Percentiles rank a stretch among this genome's conserved stretches.
phyloP scores from a whole-genome alignment of 2,888 invertebrate species.

The Microctonus brassicae region DNA sequence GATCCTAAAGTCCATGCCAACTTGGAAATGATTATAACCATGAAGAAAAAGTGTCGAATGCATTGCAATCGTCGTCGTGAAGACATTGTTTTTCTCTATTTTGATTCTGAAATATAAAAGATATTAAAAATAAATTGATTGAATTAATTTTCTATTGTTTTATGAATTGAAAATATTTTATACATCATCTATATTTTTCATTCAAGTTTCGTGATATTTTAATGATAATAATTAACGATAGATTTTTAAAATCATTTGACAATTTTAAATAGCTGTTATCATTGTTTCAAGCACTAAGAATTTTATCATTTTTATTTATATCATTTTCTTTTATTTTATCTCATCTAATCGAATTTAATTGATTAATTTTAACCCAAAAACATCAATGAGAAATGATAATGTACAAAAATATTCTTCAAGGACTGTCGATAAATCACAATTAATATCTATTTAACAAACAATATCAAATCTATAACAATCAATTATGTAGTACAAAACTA shows the following conservation, averaged over 20 bases:
- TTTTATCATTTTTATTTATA: background rate
- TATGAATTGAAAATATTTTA: too few relatives aligned
- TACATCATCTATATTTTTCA: too few relatives aligned
- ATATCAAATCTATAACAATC: too few relatives aligned
- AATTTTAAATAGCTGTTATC: background rate
- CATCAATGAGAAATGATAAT: background rate
- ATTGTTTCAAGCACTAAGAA: background rate
- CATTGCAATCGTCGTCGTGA: background rate
- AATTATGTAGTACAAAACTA: too few relatives aligned
- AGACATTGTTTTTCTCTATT: constrained; percentile 3
- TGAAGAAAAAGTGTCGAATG: background rate
- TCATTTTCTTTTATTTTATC: background rate
- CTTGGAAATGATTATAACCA: background rate
- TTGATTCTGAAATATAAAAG: background rate
- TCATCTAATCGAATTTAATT: background rate
- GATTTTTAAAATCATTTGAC: background rate
- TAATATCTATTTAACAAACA: background rate
- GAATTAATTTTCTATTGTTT: too few relatives aligned
- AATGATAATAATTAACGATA: background rate
- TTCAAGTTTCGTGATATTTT: background rate
- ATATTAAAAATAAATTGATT: too few relatives aligned
- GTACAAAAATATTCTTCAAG: background rate
- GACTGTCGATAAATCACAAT: background rate
- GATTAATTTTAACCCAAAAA: background rate
- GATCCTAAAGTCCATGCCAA: background rate